Evolutionary conservation across 37 sponge, comb jelly and placozoan species (phyloP).

Genomic region (Ephydatia muelleri): DNA sequence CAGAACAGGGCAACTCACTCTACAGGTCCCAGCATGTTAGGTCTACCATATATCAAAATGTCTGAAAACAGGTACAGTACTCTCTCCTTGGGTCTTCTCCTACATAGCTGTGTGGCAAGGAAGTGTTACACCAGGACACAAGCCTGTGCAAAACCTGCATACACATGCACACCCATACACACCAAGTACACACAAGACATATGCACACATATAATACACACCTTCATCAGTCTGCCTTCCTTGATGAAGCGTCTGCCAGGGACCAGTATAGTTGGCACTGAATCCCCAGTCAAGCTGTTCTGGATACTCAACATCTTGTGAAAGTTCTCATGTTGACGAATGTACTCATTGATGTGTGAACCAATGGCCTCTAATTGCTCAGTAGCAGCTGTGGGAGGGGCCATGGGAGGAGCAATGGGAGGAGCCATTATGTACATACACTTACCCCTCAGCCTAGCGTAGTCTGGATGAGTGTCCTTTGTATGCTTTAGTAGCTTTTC

Average conservation of each 20-base stretch:
- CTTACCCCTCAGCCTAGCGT: slow-evolving; percentile 53
- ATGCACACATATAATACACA: slow-evolving; percentile 11
- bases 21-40: slow-evolving; percentile 32
- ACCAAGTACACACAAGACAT: not conserved
- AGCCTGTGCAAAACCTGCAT: not conserved
- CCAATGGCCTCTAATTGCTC: slow-evolving; percentile 60
- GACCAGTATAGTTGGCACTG: slow-evolving; percentile 48
- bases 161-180: not conserved
- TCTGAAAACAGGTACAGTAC: slow-evolving; percentile 85
- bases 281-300: slow-evolving; percentile 57
- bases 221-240: slow-evolving; percentile 85
- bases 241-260: slow-evolving; percentile 72
- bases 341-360: slow-evolving; percentile 75
- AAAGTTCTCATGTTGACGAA: slow-evolving; percentile 73
- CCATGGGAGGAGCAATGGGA: not conserved
- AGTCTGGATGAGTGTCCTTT: slow-evolving; percentile 62
- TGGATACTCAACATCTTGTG: slow-evolving; percentile 74
- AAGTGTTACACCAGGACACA: not conserved
- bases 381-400: slow-evolving; percentile 46
- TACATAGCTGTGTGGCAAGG: slow-evolving; percentile 54
- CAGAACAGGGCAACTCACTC: not conserved
- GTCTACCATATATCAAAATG: slow-evolving; percentile 78
- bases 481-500: slow-evolving; percentile 67
- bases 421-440: not conserved
- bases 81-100: slow-evolving; percentile 71